These are phyloP conservation scores for Cyanistes caeruleus DNA, from an alignment of 2,113 vertebrate species.

Conservation along the genomic window DNA sequence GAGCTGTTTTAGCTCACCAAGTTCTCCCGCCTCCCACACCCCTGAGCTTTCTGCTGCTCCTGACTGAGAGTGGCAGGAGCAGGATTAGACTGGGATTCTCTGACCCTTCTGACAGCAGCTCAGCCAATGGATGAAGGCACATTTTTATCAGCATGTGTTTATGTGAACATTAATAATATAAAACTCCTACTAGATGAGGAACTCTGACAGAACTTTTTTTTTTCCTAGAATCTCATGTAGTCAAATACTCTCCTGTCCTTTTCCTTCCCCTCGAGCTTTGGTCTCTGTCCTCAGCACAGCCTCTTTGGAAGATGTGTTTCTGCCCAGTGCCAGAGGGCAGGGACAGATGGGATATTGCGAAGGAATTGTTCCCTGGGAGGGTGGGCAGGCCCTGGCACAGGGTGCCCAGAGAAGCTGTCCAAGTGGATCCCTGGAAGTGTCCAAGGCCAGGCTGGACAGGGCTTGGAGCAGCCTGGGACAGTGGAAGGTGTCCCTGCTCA, in stretches of 20 bases:
- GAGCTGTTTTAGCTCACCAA: neutral
- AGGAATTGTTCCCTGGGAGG: neutral
- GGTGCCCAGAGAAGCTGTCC: neutral
- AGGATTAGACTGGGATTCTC: neutral
- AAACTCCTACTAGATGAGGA: neutral
- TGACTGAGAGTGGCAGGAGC: neutral
- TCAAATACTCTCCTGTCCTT: neutral
- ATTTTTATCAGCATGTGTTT: neutral
- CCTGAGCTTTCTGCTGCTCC: neutral
- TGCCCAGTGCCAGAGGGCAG: neutral
- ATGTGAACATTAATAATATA: neutral
- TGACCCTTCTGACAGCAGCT: neutral
- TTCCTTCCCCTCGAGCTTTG: neutral
- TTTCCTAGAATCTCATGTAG: neutral
- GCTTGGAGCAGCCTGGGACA: rapidly evolving
- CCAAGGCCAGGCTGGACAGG: rapidly evolving
- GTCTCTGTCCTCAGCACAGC: neutral
- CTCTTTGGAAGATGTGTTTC: neutral
- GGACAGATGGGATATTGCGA: rapidly evolving
- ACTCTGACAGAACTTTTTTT: neutral
- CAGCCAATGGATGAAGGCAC: neutral
- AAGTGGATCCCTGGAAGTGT: neutral
- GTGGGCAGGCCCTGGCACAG: neutral
- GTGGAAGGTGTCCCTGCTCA: neutral
- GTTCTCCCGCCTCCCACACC: neutral